Conservation (phyloP, 1,140 invertebrate species). For the Parapsyche elsis region DNA sequence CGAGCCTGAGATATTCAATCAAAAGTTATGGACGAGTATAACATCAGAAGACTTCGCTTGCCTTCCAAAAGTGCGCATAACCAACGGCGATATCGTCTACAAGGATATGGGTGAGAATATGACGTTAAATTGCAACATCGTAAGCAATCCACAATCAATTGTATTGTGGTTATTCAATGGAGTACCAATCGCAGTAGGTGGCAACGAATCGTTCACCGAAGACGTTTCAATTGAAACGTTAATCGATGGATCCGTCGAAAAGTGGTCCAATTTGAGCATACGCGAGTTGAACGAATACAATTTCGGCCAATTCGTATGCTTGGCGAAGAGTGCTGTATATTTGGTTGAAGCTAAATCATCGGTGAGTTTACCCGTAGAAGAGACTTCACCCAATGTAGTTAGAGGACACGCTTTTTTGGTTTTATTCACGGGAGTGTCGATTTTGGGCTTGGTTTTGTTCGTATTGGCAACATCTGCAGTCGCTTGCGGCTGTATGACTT, state of each 20-base stretch:
- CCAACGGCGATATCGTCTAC: background rate
- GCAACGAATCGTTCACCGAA: conserved; percentile 59
- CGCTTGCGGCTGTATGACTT: conserved; percentile 62
- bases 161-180: conserved; percentile 72
- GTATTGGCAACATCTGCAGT: conserved; percentile 49
- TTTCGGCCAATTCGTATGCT: conserved; percentile 65
- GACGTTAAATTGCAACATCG: conserved; percentile 82
- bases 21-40: conserved; percentile 75
- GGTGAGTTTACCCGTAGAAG: conserved; percentile 61
- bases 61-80: conserved; percentile 71
- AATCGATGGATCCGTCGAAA: conserved; percentile 56
- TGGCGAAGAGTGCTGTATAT: conserved; percentile 63
- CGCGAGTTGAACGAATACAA: conserved; percentile 65
- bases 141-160: conserved; percentile 84
- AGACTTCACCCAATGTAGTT: conserved; percentile 60
- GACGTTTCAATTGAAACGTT: conserved; percentile 31
- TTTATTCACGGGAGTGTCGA: conserved; percentile 64
- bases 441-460: conserved; percentile 62
- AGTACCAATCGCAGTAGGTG: conserved; percentile 59
- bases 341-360: conserved; percentile 64
- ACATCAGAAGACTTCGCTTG: conserved; percentile 78
- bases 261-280: conserved; percentile 65
- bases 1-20: conserved; percentile 69
- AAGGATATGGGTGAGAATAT: conserved; percentile 72
- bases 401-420: conserved; percentile 64